Evolutionary conservation across 2,113 vertebrate genomes (phyloP).

Genomic region (Amphilophus citrinellus): DNA sequence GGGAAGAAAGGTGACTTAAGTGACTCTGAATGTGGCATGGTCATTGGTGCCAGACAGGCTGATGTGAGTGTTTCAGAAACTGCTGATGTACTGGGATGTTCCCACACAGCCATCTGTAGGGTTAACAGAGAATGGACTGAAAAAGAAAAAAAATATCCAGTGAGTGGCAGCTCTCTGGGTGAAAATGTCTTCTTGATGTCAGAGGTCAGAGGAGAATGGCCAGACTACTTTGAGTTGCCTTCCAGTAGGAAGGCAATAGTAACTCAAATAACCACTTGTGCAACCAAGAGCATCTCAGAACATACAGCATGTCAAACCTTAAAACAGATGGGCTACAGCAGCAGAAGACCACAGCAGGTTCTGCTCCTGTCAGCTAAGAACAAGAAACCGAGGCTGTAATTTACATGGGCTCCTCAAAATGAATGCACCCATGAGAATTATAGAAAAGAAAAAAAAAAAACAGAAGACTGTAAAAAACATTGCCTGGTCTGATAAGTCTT

Average conservation of each 20-base stretch:
- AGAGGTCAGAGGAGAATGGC: background rate
- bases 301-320: background rate
- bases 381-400: background rate
- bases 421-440: background rate
- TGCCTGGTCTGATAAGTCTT: background rate
- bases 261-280: background rate
- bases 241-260: background rate
- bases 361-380: background rate
- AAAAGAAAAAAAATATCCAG: background rate
- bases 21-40: background rate
- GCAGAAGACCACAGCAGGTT: background rate
- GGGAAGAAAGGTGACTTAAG: background rate
- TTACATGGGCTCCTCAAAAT: background rate
- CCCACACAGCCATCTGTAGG: background rate
- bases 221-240: background rate
- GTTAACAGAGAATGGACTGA: background rate
- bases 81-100: background rate
- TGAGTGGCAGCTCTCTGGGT: background rate
- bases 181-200: background rate
- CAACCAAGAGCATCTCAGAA: background rate
- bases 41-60: background rate
- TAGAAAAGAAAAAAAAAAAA: background rate
- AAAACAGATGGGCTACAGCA: fast-evolving
- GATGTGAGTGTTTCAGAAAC: background rate
- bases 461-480: background rate